Evolutionary conservation across 2,888 invertebrate genomes (phyloP), one percentile per base, ranked within the genome.

Genomic region (Dexiosoma caninum): DNA sequence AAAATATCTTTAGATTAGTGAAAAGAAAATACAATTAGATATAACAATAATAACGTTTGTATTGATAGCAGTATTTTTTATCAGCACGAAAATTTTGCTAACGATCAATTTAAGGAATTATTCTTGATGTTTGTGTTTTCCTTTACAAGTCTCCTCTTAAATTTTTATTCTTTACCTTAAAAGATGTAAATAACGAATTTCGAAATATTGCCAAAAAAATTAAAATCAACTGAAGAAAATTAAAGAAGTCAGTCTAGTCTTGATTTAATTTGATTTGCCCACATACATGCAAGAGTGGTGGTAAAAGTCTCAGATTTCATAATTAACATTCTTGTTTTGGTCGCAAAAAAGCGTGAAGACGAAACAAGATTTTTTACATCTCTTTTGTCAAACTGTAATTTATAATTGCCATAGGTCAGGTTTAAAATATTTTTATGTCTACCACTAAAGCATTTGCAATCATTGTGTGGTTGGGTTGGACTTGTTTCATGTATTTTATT

Each of bases 381-480:
- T 14, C n/a, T 16, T 57, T 46, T 59, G 23, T 8, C 40, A 35
- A 46, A 27, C n/a, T n/a, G 9, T 35, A 35, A 37, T 62, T 23
- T 32, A n/a, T 53, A 72, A 60, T 72, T 78, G 66, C 60, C 78
- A 71, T 60, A 72, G 78, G 66, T 67, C 71, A 72, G 78, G 66
- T 71, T n/a, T n/a, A n/a, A n/a, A n/a, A n/a, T n/a, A n/a, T 5
- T 30, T 59, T 35, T 32, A 44, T 53, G 53, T 8, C 12, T 49
- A 14, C 16, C 23, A 19, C 2, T 55, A n/a, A 9, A 21, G 32
- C 9, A 3, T 62, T 55, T 21, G 69, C 44, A 30, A 67, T 44
- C 19, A 51, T 32, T 44, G 40, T 40, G 44, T 46, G 55, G 67
- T 67, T 62, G 37, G 27, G 55, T 69, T 69, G 76, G 69, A 69